Evolutionary conservation across 2,113 vertebrate genomes (phyloP).

Genomic region (Nibea albiflora): DNA sequence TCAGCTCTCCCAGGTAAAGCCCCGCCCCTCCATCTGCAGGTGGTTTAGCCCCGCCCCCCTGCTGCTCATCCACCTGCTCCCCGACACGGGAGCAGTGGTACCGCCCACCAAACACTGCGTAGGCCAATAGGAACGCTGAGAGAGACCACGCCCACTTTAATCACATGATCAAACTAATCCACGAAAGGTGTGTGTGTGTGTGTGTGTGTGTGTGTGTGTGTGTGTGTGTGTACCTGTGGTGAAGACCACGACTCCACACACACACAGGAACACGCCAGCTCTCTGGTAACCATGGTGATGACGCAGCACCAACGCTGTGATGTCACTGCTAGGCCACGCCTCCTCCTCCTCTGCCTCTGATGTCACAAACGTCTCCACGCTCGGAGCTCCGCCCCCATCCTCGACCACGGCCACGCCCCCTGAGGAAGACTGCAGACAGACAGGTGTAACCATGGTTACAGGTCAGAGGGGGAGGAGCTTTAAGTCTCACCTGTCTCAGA

Average conservation of each 20-base stretch:
- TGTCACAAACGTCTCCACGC: slow-evolving; percentile 70
- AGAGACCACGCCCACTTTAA: not conserved
- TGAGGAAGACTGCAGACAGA: slow-evolving; percentile 6
- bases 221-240: slow-evolving; percentile 19
- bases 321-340: slow-evolving; percentile 45
- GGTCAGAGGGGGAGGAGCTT: not conserved
- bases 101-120: slow-evolving; percentile 56
- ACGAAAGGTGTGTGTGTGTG: not conserved
- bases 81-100: slow-evolving; percentile 45
- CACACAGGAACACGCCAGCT: not conserved
- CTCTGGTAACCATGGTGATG: slow-evolving; percentile 42
- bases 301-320: slow-evolving; percentile 34
- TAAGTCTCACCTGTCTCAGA: slow-evolving; percentile 14
- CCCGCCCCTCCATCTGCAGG: slow-evolving; percentile 21
- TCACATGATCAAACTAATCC: slow-evolving; percentile 1
- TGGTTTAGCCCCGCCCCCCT: not conserved
- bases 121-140: slow-evolving; percentile 79
- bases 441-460: slow-evolving; percentile 4
- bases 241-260: slow-evolving; percentile 16
- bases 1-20: slow-evolving; percentile 79
- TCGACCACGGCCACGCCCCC: slow-evolving; percentile 35
- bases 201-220: not conserved
- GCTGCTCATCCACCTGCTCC: slow-evolving; percentile 10
- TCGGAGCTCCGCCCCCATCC: slow-evolving; percentile 23
- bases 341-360: slow-evolving; percentile 45